Percentiles rank a stretch among this genome's conserved stretches.
Evolutionary conservation across 2,113 vertebrate species (phyloP).

Genomic region (Galemys pyrenaicus): DNA sequence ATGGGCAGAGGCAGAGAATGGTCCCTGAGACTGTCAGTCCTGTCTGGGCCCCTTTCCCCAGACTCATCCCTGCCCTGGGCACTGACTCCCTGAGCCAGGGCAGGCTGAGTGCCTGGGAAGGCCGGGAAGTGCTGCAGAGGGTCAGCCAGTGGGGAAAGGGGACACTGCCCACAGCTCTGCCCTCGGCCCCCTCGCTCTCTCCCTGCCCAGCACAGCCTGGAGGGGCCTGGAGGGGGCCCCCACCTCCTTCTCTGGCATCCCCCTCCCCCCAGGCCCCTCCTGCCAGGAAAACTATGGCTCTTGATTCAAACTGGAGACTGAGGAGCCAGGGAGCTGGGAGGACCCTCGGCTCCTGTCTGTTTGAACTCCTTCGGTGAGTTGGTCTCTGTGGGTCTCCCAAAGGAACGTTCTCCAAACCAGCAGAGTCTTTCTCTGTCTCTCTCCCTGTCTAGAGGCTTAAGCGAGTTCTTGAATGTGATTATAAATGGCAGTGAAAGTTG

Average conservation of each 20-base stretch:
- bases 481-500: slow-evolving; percentile 69
- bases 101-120: background rate
- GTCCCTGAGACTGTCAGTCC: slow-evolving; percentile 53
- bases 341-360: background rate
- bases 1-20: slow-evolving; percentile 41
- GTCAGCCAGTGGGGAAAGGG: no score
- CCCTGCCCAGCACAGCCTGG: background rate
- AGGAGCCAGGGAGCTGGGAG: background rate
- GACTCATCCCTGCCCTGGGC: background rate
- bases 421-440: background rate
- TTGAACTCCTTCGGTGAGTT: background rate
- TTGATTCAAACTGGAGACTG: background rate
- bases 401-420: background rate
- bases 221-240: background rate
- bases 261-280: background rate
- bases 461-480: background rate
- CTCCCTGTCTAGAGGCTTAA: background rate
- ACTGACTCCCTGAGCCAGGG: slow-evolving; percentile 18
- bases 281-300: slow-evolving; percentile 7
- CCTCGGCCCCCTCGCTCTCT: background rate
- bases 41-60: background rate
- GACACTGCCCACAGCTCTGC: background rate
- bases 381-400: slow-evolving; percentile 8
- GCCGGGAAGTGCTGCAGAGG: background rate
- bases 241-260: background rate